These are phyloP conservation scores for Platycnemis pennipes DNA, from an alignment of 2,888 invertebrate genomes.

Conservation along the genomic window DNA sequence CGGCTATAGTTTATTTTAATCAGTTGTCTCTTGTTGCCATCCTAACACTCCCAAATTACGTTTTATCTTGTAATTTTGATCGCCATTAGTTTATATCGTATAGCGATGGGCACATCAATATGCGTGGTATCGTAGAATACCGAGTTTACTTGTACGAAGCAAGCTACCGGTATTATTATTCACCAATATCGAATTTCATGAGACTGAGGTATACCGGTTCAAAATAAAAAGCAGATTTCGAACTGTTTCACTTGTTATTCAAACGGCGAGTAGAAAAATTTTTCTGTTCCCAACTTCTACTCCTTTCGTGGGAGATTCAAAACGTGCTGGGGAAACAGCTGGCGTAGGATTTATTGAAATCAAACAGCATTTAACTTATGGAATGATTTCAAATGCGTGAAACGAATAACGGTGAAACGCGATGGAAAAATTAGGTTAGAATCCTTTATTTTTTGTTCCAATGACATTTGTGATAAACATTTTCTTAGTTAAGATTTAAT, in stretches of 20 bases:
- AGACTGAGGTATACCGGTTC: background rate
- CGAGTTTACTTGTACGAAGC: too few relatives aligned
- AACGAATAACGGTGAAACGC: background rate
- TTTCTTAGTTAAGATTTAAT: background rate
- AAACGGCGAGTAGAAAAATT: background rate
- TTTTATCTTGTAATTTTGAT: too few relatives aligned
- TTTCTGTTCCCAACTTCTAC: background rate
- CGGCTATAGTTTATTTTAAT: too few relatives aligned
- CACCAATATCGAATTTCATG: background rate
- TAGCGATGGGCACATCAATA: too few relatives aligned
- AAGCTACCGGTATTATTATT: background rate
- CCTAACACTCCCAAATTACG: too few relatives aligned
- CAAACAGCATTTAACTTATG: background rate
- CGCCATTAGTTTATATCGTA: too few relatives aligned
- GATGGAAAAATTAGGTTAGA: background rate
- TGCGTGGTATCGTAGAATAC: too few relatives aligned
- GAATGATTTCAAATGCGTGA: background rate
- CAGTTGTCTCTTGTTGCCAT: too few relatives aligned
- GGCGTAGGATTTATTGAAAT: background rate
- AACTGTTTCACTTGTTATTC: background rate
- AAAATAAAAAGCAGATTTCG: background rate
- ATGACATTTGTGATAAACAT: background rate
- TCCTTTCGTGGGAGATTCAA: background rate
- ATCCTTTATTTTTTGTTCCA: background rate
- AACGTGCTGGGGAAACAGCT: conserved; percentile 12